Base-by-base conservation (phyloP, 2,888 invertebrate species). In the Cerastis leucographa region DNA sequence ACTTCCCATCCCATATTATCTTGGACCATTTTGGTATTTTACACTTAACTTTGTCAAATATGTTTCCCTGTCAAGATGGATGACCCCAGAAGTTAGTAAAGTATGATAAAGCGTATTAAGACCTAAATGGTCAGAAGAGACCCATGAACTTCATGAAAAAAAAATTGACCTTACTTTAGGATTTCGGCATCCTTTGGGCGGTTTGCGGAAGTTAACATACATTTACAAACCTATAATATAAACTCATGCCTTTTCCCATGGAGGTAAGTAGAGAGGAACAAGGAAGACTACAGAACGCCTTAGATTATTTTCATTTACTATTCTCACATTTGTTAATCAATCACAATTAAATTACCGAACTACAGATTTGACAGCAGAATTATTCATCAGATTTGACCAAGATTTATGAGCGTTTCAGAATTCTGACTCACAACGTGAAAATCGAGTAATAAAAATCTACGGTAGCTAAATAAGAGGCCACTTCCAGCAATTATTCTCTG, bases 51-150 rank as follows among this genome's bases (percentile, higher is more conserved):
- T 49, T 68, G 70, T 54, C 56, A 69, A 65, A 72, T 54, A 78
- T 49, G 74, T 67, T 85, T 71, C 75, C 77, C 71, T 49, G 35
- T 80, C 19, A 2, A 71, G 40, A 85, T 56, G 61, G 49, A 83
- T 71, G 40, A 46, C 49, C 14, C 70, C 67, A 83, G 80, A 78
- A 83, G 56, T 49, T 29, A 59, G 44, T n/a, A 44, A 70, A n/a
- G 8, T 44, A 59, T 70, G 25, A 22, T 59, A 44, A 56, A 29
- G 22, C 8, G 17, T n/a, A 7, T n/a, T 69, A 44, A 29, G 22
- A 12, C 25, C 3, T 12, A 14, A 44, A 44, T 25, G 22, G 64
- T 14, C 22, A 46, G 17, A 25, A 29, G 14, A 51, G 25, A 56
- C 49, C 22, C 59, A 65, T 25, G 49, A 83, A 35, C 46, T 44